A percentile compares a stretch with the other conserved stretches of the same genome.
These are phyloP conservation scores for Myrmecobius fasciatus DNA, from an alignment of 2,113 vertebrate genomes.

Conservation along the genomic window DNA sequence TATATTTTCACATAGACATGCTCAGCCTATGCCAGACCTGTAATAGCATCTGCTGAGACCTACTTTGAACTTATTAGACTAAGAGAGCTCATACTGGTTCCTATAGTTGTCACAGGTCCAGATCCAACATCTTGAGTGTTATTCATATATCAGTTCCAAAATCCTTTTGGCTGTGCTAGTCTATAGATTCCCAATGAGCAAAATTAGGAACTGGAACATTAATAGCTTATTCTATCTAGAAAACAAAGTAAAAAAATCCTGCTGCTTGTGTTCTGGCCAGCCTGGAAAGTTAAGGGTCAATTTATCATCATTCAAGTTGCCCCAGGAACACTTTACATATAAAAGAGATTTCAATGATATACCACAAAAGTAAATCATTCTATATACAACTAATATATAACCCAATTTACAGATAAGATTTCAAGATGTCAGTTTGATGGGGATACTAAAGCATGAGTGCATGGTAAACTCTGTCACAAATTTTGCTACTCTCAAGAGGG, in stretches of 20 bases:
- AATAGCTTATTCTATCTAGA: not conserved
- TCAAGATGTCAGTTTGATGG: not conserved
- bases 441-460: not conserved
- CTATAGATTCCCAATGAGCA: constrained; percentile 24
- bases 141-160: constrained; percentile 11
- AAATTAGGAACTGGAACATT: constrained; percentile 45
- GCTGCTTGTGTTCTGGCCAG: constrained; percentile 72
- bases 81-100: not conserved
- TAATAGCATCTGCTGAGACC: not conserved
- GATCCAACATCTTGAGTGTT: constrained; percentile 20
- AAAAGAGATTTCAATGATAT: constrained; percentile 26
- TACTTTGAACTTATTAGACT: not conserved
- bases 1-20: not conserved
- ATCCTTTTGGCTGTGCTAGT: not conserved
- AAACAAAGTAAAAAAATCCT: constrained; percentile 71
- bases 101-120: not conserved
- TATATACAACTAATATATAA: constrained; percentile 44
- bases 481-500: constrained; percentile 8
- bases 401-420: constrained; percentile 28
- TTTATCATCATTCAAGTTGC: constrained; percentile 71
- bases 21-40: not conserved
- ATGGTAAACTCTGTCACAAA: constrained; percentile 59
- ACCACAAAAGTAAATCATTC: constrained; percentile 44
- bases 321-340: constrained; percentile 45
- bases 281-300: constrained; percentile 68